Percentiles rank a stretch among this genome's conserved stretches.
phyloP scores from a whole-genome alignment of 2,113 vertebrate species.

The Salvelinus fontinalis region DNA sequence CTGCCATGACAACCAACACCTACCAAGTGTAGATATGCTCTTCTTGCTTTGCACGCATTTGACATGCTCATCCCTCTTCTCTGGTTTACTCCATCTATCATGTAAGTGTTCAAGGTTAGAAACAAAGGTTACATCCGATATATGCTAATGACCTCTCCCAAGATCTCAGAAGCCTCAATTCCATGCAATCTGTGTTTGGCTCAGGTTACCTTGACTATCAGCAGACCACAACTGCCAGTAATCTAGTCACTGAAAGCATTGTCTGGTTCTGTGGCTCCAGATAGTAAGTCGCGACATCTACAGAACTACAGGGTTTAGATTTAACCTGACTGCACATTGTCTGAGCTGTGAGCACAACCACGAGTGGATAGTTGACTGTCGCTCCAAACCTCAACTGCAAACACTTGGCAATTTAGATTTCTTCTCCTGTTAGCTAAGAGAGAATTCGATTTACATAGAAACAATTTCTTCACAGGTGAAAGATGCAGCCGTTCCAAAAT shows the following conservation, averaged over 20 bases:
- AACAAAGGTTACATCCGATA: background rate
- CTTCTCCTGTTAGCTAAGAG: background rate
- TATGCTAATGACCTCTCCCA: background rate
- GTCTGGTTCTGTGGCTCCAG: constrained; percentile 9
- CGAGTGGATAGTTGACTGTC: constrained; percentile 24
- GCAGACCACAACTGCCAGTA: constrained; percentile 21
- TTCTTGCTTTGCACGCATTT: background rate
- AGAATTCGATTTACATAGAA: background rate
- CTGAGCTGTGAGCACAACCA: constrained; percentile 22
- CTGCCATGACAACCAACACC: background rate
- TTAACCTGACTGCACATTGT: too few relatives aligned
- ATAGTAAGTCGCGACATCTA: constrained; percentile 6
- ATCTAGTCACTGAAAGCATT: constrained; percentile 1
- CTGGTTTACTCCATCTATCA: background rate
- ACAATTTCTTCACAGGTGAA: constrained; percentile 2
- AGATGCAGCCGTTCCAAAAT: background rate
- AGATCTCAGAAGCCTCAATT: constrained; percentile 24
- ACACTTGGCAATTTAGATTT: constrained; percentile 26
- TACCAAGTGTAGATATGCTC: background rate
- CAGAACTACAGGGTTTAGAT: background rate
- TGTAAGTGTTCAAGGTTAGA: background rate
- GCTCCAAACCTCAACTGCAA: constrained; percentile 33
- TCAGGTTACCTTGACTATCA: constrained; percentile 12
- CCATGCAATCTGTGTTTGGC: constrained; percentile 15
- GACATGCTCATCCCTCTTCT: background rate